phyloP scores from a whole-genome alignment of 2,888 invertebrate genomes.

The Oxyteleia sp. region DNA sequence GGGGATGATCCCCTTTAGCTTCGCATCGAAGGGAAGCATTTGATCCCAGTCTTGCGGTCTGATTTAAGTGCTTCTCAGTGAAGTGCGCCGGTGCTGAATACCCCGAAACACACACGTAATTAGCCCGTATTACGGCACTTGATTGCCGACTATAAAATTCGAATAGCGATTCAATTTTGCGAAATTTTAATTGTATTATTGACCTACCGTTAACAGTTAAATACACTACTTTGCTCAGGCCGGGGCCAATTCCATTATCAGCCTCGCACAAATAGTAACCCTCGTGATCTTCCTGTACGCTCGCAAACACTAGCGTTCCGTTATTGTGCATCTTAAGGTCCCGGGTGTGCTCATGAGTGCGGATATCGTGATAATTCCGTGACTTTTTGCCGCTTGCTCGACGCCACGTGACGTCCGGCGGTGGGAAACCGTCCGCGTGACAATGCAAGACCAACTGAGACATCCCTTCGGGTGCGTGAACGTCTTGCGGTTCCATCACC shows the following conservation, averaged over 20 bases:
- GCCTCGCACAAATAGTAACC: conserved; percentile 97
- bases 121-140: conserved; percentile 19
- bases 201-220: conserved; percentile 94
- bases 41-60: conserved; percentile 85
- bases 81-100: conserved; percentile 93
- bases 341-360: conserved; percentile 84
- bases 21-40: conserved; percentile 92
- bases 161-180: conserved; percentile 2
- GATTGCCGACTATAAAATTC: conserved; percentile 7
- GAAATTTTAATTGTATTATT: conserved; percentile 35
- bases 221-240: conserved; percentile 96
- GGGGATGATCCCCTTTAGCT: conserved; percentile 95
- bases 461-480: conserved; percentile 88
- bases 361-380: conserved; percentile 85
- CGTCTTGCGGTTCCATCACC: conserved; percentile 95
- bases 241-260: conserved; percentile 96
- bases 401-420: conserved; percentile 95
- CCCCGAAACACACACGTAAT: conserved; percentile 44
- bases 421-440: conserved; percentile 97
- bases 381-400: conserved; percentile 92
- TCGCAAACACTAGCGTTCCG: conserved; percentile 94
- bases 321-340: conserved; percentile 90
- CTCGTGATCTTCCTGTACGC: conserved; percentile 95
- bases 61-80: conserved; percentile 90
- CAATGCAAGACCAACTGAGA: conserved; percentile 91